These are phyloP conservation scores for Pogonus chalceus DNA, from an alignment of 1,140 invertebrate genomes.

Conservation along the genomic window DNA sequence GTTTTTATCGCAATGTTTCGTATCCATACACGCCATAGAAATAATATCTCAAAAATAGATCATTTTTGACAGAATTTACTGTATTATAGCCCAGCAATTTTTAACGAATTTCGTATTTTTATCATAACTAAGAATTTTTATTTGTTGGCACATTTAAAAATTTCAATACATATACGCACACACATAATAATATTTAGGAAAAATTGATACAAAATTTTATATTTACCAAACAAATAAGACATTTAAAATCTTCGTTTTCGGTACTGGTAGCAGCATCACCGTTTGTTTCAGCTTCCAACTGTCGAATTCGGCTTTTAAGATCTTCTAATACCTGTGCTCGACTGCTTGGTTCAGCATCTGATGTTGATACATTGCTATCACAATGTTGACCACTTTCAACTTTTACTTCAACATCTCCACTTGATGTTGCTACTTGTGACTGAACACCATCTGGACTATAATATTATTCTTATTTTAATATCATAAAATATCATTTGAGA, in stretches of 20 bases:
- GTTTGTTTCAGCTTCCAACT: constrained; percentile 45
- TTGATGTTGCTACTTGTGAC: constrained; percentile 34
- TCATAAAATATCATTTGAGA: constrained; percentile 22
- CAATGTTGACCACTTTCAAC: constrained; percentile 28
- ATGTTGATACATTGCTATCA: constrained; percentile 38
- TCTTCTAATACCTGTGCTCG: constrained; percentile 52
- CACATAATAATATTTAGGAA: not conserved
- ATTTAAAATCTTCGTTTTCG: constrained; percentile 45
- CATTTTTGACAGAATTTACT: no score
- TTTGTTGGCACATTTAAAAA: no score
- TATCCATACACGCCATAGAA: no score
- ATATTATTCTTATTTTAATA: no score
- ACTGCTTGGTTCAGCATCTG: constrained; percentile 38
- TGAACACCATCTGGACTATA: constrained; percentile 24
- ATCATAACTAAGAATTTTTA: no score
- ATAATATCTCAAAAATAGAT: no score
- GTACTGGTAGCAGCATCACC: constrained; percentile 25
- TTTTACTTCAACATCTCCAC: constrained; percentile 32
- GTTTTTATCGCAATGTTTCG: no score
- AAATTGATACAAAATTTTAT: constrained; percentile 5
- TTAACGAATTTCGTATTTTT: no score
- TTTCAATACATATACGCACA: no score
- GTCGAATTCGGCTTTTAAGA: constrained; percentile 51
- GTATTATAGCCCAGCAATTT: no score
- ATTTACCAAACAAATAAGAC: constrained; percentile 65